Evolutionary conservation across 2,797 vertebrate genomes (phyloP).

Genomic region (Parauchenoglanis punctatus): DNA sequence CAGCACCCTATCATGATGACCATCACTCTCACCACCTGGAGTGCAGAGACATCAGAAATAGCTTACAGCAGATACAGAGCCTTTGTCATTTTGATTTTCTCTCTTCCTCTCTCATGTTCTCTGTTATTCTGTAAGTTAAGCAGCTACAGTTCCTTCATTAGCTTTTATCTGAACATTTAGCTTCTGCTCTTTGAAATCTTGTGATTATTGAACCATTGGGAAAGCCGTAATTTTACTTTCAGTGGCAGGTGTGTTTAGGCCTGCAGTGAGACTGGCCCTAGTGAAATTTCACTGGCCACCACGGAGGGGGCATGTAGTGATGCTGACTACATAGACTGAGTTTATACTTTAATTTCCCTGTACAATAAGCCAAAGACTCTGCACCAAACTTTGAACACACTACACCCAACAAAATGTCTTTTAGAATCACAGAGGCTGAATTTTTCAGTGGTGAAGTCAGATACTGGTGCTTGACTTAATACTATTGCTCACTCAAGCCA

Average conservation of each 20-base stretch:
- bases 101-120: neutral
- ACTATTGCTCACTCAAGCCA: neutral
- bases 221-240: neutral
- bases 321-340: neutral
- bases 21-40: conserved; percentile 55
- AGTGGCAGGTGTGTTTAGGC: neutral
- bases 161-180: conserved; percentile 8
- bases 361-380: neutral
- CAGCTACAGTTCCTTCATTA: neutral
- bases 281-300: neutral
- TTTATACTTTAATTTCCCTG: neutral
- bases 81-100: conserved; percentile 7
- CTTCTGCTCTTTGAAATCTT: conserved; percentile 1
- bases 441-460: neutral
- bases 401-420: neutral
- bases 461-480: neutral
- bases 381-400: neutral
- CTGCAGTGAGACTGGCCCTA: neutral
- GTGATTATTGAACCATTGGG: conserved; percentile 3
- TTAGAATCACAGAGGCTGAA: neutral
- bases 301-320: neutral
- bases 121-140: neutral
- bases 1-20: neutral
- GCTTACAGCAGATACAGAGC: conserved; percentile 17
- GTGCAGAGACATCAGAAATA: conserved; percentile 31